phyloP scores from a whole-genome alignment of 2,888 invertebrate genomes.

The Dasypogon diadema region DNA sequence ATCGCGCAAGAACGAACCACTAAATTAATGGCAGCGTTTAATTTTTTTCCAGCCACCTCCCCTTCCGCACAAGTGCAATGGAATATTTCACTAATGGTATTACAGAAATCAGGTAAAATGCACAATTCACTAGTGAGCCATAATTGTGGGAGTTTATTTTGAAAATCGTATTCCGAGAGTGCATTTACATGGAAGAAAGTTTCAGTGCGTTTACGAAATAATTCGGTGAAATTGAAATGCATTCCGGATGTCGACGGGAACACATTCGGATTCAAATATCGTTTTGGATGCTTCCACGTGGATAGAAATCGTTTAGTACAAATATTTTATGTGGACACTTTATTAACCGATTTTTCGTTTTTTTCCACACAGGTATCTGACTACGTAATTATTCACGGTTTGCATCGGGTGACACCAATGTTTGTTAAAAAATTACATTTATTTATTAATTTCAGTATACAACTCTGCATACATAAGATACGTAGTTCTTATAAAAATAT shows the following conservation, averaged over 20 bases:
- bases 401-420: too few relatives aligned
- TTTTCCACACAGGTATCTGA: too few relatives aligned
- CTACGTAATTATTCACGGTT: too few relatives aligned
- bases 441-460: too few relatives aligned
- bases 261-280: background rate
- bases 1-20: constrained; percentile 27
- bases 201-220: constrained; percentile 21
- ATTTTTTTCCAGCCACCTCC: background rate
- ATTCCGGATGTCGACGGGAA: background rate
- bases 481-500: too few relatives aligned
- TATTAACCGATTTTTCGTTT: too few relatives aligned
- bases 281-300: too few relatives aligned
- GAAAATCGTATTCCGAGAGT: background rate
- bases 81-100: background rate
- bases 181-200: constrained; percentile 18
- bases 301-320: too few relatives aligned
- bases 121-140: background rate
- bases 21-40: constrained; percentile 8
- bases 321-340: too few relatives aligned
- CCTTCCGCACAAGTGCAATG: background rate
- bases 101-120: background rate
- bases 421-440: too few relatives aligned
- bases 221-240: background rate
- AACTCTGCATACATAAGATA: too few relatives aligned
- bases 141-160: constrained; percentile 25